Percentiles rank a stretch among this genome's conserved stretches.
Conservation (phyloP, 2,888 invertebrate genomes). For the Atethmia centrago region DNA sequence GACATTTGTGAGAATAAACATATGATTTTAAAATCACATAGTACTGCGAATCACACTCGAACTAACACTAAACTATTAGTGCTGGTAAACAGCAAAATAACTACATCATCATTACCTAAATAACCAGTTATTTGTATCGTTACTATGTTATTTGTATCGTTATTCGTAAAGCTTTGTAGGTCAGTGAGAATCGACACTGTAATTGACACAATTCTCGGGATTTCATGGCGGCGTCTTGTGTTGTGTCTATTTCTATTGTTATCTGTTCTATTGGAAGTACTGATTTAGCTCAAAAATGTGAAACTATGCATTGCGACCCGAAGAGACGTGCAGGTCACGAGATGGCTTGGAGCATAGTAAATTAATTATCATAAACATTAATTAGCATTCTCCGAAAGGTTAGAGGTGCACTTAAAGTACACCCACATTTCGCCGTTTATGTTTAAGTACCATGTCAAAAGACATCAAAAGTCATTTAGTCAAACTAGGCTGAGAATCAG, state of each 20-base stretch:
- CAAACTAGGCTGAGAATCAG: no score
- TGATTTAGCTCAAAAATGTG: constrained; percentile 45
- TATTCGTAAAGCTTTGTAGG: constrained; percentile 49
- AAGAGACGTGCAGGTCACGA: constrained; percentile 27
- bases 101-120: constrained; percentile 30
- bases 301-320: constrained; percentile 27
- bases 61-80: constrained; percentile 1
- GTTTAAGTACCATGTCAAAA: no score
- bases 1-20: no score
- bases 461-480: no score
- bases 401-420: no score
- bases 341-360: background rate
- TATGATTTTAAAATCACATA: background rate
- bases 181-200: constrained; percentile 45
- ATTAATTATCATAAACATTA: background rate
- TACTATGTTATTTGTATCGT: constrained; percentile 34
- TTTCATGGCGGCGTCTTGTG: constrained; percentile 31
- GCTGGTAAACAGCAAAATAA: constrained; percentile 15
- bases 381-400: no score
- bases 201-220: constrained; percentile 48
- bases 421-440: no score
- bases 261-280: constrained; percentile 17
- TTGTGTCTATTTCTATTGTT: constrained; percentile 36
- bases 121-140: constrained; percentile 32
- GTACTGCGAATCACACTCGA: background rate